Conservation (phyloP, 2,888 invertebrate genomes). For the Chromoteleia sp. region DNA sequence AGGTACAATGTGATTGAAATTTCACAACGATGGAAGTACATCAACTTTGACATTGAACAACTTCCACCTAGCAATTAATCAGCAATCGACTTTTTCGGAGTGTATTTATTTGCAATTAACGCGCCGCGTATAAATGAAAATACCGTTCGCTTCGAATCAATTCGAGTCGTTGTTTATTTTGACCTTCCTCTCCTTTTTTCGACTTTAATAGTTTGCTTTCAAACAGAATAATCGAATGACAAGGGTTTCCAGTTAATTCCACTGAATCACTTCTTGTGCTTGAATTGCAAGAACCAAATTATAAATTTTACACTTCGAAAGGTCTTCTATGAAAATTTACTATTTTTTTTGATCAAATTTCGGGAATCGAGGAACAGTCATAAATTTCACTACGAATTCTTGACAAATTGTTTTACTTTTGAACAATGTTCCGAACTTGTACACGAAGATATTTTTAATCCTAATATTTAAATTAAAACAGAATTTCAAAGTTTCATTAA, state of each 20-base stretch:
- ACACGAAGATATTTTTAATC: no score
- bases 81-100: conserved; percentile 10
- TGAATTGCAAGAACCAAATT: conserved; percentile 3
- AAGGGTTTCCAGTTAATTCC: conserved; percentile 34
- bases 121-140: conserved; percentile 36
- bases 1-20: neutral
- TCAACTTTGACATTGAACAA: conserved; percentile 25
- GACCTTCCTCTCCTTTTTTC: conserved; percentile 44
- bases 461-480: no score
- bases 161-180: conserved; percentile 28
- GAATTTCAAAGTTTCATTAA: no score
- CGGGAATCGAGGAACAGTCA: no score
- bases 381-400: no score
- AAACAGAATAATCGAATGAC: conserved; percentile 42
- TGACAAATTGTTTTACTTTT: no score
- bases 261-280: conserved; percentile 19
- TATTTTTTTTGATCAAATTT: no score
- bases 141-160: conserved; percentile 11
- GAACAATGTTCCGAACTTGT: no score
- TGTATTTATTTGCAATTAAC: conserved; percentile 50
- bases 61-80: conserved; percentile 32
- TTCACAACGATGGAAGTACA: neutral
- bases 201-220: conserved; percentile 45
- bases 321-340: no score
- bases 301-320: neutral